Conservation (phyloP, 2,113 vertebrate genomes). For the Amblyornis subalaris region DNA sequence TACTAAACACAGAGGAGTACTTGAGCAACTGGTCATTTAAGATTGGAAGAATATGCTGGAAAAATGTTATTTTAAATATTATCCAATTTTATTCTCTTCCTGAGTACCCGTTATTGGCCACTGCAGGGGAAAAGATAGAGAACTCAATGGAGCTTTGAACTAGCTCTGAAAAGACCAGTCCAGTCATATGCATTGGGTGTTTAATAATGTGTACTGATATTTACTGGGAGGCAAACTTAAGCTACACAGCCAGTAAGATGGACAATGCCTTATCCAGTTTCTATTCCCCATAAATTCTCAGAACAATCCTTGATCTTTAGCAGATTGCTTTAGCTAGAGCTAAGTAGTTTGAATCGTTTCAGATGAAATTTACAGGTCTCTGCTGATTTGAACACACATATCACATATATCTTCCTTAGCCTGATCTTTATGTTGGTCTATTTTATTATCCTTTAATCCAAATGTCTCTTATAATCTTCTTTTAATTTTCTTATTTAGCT, state of each 20-base stretch:
- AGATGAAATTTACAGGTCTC: not conserved
- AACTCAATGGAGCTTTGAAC: not conserved
- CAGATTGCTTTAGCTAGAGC: not conserved
- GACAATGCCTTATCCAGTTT: not conserved
- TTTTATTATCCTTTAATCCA: not conserved
- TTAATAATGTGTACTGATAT: not conserved
- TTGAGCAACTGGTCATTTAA: not conserved
- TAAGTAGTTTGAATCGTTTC: not conserved
- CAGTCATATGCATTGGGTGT: not conserved
- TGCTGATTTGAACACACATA: not conserved
- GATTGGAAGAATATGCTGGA: not conserved
- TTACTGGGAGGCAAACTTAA: not conserved
- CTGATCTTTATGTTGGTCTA: not conserved
- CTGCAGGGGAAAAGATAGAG: not conserved
- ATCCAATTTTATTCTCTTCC: not conserved
- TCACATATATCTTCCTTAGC: not conserved
- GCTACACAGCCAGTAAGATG: not conserved
- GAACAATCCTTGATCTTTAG: not conserved
- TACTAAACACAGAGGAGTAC: not conserved
- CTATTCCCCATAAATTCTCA: not conserved
- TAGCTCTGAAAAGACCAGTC: not conserved
- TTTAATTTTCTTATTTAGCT: not conserved
- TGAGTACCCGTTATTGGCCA: not conserved
- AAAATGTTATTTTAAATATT: not conserved
- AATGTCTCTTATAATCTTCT: not conserved